These are phyloP conservation scores for Uria lomvia DNA, from an alignment of 2,113 vertebrate genomes.

Conservation along the genomic window DNA sequence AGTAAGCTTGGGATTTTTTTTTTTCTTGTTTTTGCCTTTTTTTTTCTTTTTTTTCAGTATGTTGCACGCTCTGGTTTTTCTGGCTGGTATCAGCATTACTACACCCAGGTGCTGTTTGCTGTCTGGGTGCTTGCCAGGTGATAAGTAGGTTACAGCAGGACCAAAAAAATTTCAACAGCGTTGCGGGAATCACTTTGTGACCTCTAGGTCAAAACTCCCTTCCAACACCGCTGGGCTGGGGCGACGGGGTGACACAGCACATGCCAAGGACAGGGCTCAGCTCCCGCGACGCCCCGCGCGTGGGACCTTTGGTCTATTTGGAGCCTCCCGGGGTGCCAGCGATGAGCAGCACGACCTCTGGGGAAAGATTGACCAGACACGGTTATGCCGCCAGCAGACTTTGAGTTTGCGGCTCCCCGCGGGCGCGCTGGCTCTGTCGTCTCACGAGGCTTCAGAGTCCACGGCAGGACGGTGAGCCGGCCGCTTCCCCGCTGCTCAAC, in stretches of 20 bases:
- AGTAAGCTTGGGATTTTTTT: not conserved
- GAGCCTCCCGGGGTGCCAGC: not conserved
- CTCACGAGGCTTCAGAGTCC: not conserved
- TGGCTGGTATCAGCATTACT: not conserved
- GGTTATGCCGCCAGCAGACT: not conserved
- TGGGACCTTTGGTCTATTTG: not conserved
- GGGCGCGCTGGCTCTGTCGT: fast-evolving
- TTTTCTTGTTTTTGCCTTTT: not conserved
- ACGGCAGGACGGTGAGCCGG: not conserved
- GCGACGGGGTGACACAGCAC: not conserved
- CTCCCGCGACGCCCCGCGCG: fast-evolving
- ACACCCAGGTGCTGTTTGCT: constrained; percentile 29
- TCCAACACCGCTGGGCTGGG: constrained; percentile 2
- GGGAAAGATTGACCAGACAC: not conserved
- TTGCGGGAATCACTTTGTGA: not conserved
- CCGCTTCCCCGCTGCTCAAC: not conserved
- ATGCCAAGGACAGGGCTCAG: not conserved
- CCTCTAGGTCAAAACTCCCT: constrained; percentile 41
- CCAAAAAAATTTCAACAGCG: not conserved
- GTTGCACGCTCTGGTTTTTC: not conserved
- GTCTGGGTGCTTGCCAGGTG: constrained; percentile 25
- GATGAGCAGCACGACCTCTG: not conserved
- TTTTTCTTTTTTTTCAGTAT: not conserved
- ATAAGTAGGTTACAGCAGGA: not conserved
- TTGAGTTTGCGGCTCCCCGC: fast-evolving